Percentiles rank a stretch among this genome's conserved stretches.
These are phyloP conservation scores for Piaya cayana DNA, from an alignment of 2,113 vertebrate species.

Conservation along the genomic window DNA sequence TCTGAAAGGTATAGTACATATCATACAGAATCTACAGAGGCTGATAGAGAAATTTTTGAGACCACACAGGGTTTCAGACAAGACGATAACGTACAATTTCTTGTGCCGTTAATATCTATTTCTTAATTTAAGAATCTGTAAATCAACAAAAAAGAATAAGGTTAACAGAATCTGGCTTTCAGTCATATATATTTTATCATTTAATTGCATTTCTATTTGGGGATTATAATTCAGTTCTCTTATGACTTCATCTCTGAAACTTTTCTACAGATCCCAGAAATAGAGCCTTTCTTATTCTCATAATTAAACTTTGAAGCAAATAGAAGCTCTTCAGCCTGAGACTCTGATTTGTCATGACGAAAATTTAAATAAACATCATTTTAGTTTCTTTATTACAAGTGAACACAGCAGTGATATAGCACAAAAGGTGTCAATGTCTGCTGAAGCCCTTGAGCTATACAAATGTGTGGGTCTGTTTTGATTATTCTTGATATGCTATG, in stretches of 20 bases:
- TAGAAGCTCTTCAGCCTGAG: not conserved
- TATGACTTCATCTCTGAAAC: not conserved
- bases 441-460: not conserved
- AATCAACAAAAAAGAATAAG: not conserved
- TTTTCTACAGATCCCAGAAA: not conserved
- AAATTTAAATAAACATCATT: not conserved
- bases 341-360: not conserved
- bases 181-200: conserved; percentile 2
- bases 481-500: not conserved
- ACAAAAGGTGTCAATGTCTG: not conserved
- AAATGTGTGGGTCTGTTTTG: not conserved
- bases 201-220: conserved; percentile 15
- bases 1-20: not conserved
- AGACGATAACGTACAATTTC: not conserved
- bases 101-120: not conserved
- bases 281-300: not conserved
- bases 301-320: not conserved
- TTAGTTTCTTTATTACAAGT: not conserved
- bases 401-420: not conserved
- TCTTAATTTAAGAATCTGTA: not conserved
- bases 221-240: not conserved
- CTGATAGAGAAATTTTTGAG: not conserved
- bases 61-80: not conserved
- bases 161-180: not conserved
- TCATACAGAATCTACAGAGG: not conserved